Evolutionary conservation across 2,797 vertebrate species (phyloP), one percentile per base, ranked within the genome.

Genomic region (Anas bahamensis): DNA sequence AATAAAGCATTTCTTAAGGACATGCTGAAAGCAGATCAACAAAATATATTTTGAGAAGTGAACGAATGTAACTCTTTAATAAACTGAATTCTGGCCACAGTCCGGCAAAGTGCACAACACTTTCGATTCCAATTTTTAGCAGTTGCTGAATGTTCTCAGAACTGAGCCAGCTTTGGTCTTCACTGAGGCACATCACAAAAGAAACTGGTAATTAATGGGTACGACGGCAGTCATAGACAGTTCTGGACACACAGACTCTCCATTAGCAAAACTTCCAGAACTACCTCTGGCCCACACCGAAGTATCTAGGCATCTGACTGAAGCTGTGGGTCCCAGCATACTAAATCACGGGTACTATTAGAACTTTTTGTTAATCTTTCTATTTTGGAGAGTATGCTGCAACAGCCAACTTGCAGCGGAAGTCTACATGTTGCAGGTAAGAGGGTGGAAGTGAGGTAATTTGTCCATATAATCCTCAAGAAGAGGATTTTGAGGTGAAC

Each of bases 31-130:
- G 69, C 2, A 75, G 14, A 65, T 12, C 11, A 85, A 50, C 61
- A 60, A 10, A 24, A 61, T 75, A 83, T 83, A 69, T 89, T 92
- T 89, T 74, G 23, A 69, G 39, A 81, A 64, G 41, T 75, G 29
- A 86, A 78, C 46, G 22, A 80, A 59, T 59, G 3, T 17, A 69
- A 37, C 7, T 22, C 23, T 68, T 84, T 19, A 85, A 77, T 39
- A 42, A 79, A 66, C 16, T 29, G 31, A 83, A 74, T 81, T 89
- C 39, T 48, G 42, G 28, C n/a, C 46, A 81, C 42, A 74, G 5
- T 50, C 35, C 50, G 88, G 23, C 52, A 71, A 80, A 39, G 44
- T 24, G 19, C 35, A 55, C 18, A 75, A 26, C 21, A 39, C 23
- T 35, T 61, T 69, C 35, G 55, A 14, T 33, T 17, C 50, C 17